Percentiles rank a stretch among this genome's conserved stretches.
These are phyloP conservation scores for Caenorhabditis sinica DNA, from an alignment of 2,888 invertebrate genomes.

Conservation along the genomic window DNA sequence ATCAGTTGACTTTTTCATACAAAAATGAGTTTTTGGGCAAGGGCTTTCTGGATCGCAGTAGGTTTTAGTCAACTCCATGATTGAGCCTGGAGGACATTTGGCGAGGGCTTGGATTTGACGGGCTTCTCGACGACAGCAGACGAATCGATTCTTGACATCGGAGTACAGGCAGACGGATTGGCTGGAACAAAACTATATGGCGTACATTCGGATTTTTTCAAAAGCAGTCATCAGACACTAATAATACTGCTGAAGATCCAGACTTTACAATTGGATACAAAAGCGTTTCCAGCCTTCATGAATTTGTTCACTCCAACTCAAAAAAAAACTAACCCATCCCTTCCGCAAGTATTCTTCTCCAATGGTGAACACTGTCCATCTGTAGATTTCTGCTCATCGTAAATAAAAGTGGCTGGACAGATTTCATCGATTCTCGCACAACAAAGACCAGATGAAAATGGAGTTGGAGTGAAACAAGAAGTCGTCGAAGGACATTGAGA, in stretches of 20 bases:
- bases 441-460: slow-evolving; percentile 72
- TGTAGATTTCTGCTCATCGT: slow-evolving; percentile 73
- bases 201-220: no score
- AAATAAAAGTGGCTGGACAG: slow-evolving; percentile 77
- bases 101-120: slow-evolving; percentile 63
- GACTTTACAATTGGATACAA: no score
- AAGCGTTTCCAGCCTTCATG: no score
- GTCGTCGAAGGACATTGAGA: slow-evolving; percentile 72
- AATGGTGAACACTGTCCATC: slow-evolving; percentile 75
- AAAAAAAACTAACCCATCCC: slow-evolving; percentile 52
- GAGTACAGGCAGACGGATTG: slow-evolving; percentile 74
- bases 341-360: slow-evolving; percentile 65
- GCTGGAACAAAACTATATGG: slow-evolving; percentile 46
- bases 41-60: slow-evolving; percentile 68
- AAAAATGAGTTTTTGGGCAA: slow-evolving; percentile 70
- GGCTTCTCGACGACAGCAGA: slow-evolving; percentile 77
- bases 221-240: no score
- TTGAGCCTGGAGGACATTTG: slow-evolving; percentile 67
- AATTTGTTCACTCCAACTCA: neutral
- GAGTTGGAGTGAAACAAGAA: slow-evolving; percentile 65
- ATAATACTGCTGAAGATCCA: no score
- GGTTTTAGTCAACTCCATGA: slow-evolving; percentile 51
- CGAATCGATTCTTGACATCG: slow-evolving; percentile 76
- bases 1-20: slow-evolving; percentile 69
- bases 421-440: slow-evolving; percentile 72